These are phyloP conservation scores for Hoplodrina ambigua DNA, from an alignment of 2,888 invertebrate species.

Conservation along the genomic window DNA sequence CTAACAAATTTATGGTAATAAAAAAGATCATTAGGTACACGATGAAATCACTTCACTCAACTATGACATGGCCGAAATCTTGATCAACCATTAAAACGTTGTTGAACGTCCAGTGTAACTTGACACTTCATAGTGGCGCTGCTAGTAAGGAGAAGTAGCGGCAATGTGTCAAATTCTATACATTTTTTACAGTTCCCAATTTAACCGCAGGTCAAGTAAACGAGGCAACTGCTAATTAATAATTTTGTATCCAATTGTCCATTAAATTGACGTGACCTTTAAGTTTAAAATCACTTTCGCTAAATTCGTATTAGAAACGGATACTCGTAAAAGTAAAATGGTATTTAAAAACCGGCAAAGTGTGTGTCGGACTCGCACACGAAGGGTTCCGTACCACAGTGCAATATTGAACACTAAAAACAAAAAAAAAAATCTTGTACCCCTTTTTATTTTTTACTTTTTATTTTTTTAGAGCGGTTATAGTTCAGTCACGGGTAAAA, in stretches of 20 bases:
- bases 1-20: constrained; percentile 7
- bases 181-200: not conserved
- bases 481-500: too few relatives aligned
- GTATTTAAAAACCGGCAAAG: too few relatives aligned
- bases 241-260: constrained; percentile 9
- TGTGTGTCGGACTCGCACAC: too few relatives aligned
- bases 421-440: too few relatives aligned
- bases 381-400: too few relatives aligned
- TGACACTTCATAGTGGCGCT: not conserved
- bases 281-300: not conserved
- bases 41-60: constrained; percentile 42
- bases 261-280: constrained; percentile 30
- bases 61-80: constrained; percentile 36
- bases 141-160: not conserved
- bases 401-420: too few relatives aligned
- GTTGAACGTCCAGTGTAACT: not conserved
- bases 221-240: constrained; percentile 16
- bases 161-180: not conserved
- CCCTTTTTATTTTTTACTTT: too few relatives aligned
- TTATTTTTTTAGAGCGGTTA: too few relatives aligned
- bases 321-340: too few relatives aligned
- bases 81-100: constrained; percentile 20
- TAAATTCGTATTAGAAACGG: not conserved
- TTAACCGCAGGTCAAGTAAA: not conserved
- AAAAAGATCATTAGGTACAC: constrained; percentile 44